Evolutionary conservation across 1,140 invertebrate species (phyloP), one percentile per base, ranked within the genome.

Genomic region (Hyposmocoma kahamanoa): DNA sequence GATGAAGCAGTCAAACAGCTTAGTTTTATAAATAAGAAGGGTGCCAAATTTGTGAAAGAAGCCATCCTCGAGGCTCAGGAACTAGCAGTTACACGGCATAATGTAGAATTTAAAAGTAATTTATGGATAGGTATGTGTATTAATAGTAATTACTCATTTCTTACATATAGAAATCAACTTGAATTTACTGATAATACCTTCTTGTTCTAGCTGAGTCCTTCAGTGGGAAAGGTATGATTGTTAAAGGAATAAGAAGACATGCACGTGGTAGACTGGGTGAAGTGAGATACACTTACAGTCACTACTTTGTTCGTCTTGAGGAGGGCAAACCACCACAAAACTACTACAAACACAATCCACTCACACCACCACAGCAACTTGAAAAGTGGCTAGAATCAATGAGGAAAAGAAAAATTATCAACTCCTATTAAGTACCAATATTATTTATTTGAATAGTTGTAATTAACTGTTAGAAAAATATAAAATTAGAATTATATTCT

Each of bases 31-130:
- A 72, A 89, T 5, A 94, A 91, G 59, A 98, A 98, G 88, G 97
- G 97, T 36, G 94, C 94, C 32, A 80, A 75, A 20, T 90, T 92
- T 82, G 91, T 94, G 0, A 94, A 92, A 77, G 92, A 97, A 74
- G 90, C 93, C 9, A 88, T 97, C 51, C 72, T 94, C 50, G 97
- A 99, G 89, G 97, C 97, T 2, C 94, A 96, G 74, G 89, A 94
- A 66, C 78, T 96, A 53, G 97, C 97, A 38, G 91, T 98, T 1
- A 90, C 91, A 60, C 77, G 94, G 20, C 97, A 98, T 70, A 95
- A 98, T 90, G 96, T 99, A 22, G 97, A 99, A 87, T 99, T 92
- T 84, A 94, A 91, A 74, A 97, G 94, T 70, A 98, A 98, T 88
- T 88, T 99, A 36, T 99, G 97, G 97, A 92, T 99, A 88, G 93